phyloP scores from a whole-genome alignment of 35 echinoderm and acorn worm species.

The Holothuria glaberrima region DNA sequence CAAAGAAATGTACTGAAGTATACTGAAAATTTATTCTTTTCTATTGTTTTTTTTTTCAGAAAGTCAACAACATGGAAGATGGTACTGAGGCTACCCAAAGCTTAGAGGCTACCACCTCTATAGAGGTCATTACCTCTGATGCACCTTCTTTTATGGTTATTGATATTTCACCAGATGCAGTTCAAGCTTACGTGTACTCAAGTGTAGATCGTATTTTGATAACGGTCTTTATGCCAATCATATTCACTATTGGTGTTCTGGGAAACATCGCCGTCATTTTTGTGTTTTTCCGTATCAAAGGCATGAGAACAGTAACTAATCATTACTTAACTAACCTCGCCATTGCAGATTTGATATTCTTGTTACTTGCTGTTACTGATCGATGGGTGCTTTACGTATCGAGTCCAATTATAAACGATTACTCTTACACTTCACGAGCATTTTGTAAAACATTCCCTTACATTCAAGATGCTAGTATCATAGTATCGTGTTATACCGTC shows the following conservation, averaged over 20 bases:
- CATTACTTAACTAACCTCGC: slow-evolving; percentile 95
- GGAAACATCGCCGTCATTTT: slow-evolving; percentile 87
- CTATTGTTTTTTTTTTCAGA: neutral
- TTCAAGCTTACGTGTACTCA: slow-evolving; percentile 71
- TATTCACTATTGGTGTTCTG: slow-evolving; percentile 89
- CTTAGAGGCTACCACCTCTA: no score
- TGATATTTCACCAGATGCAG: no score
- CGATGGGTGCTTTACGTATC: slow-evolving; percentile 80
- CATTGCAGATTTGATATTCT: slow-evolving; percentile 83
- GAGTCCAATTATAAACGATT: slow-evolving; percentile 70
- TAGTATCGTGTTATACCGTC: slow-evolving; percentile 83
- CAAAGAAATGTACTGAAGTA: no score
- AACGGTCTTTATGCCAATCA: slow-evolving; percentile 88
- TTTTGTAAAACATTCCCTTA: slow-evolving; percentile 83
- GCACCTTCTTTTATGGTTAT: no score
- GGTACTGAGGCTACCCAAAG: neutral
- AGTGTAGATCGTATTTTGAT: slow-evolving; percentile 73
- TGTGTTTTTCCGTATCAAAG: slow-evolving; percentile 81
- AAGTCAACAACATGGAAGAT: neutral
- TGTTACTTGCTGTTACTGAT: slow-evolving; percentile 81
- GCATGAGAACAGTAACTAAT: slow-evolving; percentile 96
- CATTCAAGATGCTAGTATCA: slow-evolving; percentile 59
- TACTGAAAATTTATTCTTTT: no score
- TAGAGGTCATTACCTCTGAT: no score
- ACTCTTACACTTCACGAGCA: slow-evolving; percentile 57